Evolutionary conservation across 2,888 invertebrate genomes (phyloP).

Genomic region (Polydrusus tereticollis): DNA sequence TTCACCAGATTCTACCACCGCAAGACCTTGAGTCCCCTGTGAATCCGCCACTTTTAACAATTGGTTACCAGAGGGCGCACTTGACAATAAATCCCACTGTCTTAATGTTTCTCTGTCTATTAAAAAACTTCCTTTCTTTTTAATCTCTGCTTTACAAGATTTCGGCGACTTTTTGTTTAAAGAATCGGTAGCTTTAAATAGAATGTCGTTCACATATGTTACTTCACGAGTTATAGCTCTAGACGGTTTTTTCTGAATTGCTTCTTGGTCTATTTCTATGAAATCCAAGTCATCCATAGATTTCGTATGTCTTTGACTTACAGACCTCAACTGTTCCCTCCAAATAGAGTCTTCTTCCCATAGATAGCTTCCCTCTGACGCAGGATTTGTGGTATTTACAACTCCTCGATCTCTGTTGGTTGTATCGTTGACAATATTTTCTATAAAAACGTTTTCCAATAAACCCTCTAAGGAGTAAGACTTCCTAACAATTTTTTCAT

Average conservation of each 20-base stretch:
- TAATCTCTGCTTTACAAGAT: constrained; percentile 61
- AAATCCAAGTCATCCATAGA: constrained; percentile 86
- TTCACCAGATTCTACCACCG: constrained; percentile 62
- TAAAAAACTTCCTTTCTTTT: constrained; percentile 63
- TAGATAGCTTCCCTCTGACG: constrained; percentile 75
- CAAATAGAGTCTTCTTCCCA: constrained; percentile 89
- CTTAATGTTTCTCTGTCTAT: constrained; percentile 88
- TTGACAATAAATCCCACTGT: constrained; percentile 91
- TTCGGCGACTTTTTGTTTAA: constrained; percentile 69
- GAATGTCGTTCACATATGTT: constrained; percentile 83
- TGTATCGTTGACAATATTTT: constrained; percentile 53
- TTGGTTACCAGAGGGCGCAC: constrained; percentile 70
- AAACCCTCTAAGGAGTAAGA: constrained; percentile 74
- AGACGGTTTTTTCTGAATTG: constrained; percentile 59
- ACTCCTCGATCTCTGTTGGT: constrained; percentile 32
- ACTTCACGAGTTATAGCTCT: constrained; percentile 75
- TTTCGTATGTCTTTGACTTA: constrained; percentile 84
- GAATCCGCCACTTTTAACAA: constrained; percentile 54
- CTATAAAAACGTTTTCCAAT: constrained; percentile 68
- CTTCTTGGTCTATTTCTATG: constrained; percentile 62
- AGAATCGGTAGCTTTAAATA: constrained; percentile 66
- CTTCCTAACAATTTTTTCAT: constrained; percentile 65
- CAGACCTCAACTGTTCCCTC: constrained; percentile 83
- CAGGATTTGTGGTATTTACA: constrained; percentile 26
- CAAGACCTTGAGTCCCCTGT: constrained; percentile 59